Percentiles rank a stretch among this genome's conserved stretches.
phyloP scores from a whole-genome alignment of 2,888 invertebrate genomes.

The Aspidiotus destructor region DNA sequence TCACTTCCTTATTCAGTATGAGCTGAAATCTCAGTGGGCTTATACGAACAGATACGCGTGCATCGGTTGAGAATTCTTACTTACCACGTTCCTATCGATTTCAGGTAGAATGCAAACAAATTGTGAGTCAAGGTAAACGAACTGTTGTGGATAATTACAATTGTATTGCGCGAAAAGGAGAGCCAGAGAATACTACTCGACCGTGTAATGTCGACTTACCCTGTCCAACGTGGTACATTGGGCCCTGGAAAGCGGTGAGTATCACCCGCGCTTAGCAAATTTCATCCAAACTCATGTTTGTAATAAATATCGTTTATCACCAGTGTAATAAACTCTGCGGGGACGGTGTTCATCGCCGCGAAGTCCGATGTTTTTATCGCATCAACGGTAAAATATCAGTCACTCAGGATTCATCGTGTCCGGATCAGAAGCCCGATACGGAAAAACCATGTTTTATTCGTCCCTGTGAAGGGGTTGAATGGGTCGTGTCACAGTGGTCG shows the following conservation, averaged over 20 bases:
- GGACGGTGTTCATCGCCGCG: conserved; percentile 69
- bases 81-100: not conserved
- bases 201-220: conserved; percentile 65
- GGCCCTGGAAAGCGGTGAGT: conserved; percentile 81
- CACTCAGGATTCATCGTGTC: conserved; percentile 51
- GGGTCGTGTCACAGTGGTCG: conserved; percentile 78
- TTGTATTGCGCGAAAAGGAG: conserved; percentile 58
- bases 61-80: too few species aligned
- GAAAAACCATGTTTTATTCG: conserved; percentile 63
- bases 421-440: conserved; percentile 58
- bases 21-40: too few species aligned
- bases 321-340: conserved; percentile 88
- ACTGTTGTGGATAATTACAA: conserved; percentile 63
- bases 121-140: conserved; percentile 60
- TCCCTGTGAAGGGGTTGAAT: conserved; percentile 85
- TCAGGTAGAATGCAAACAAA: conserved; percentile 67
- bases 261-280: not conserved
- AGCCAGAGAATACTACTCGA: conserved; percentile 58
- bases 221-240: conserved; percentile 79
- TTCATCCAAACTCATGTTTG: not conserved
- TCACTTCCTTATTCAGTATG: too few species aligned
- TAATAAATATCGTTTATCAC: not conserved
- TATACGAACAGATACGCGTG: too few species aligned
- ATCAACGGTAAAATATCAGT: conserved; percentile 54
- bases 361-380: conserved; percentile 68